Conservation (phyloP, 35 echinoderm and acorn worm species). For the Apostichopus parvimensis region DNA sequence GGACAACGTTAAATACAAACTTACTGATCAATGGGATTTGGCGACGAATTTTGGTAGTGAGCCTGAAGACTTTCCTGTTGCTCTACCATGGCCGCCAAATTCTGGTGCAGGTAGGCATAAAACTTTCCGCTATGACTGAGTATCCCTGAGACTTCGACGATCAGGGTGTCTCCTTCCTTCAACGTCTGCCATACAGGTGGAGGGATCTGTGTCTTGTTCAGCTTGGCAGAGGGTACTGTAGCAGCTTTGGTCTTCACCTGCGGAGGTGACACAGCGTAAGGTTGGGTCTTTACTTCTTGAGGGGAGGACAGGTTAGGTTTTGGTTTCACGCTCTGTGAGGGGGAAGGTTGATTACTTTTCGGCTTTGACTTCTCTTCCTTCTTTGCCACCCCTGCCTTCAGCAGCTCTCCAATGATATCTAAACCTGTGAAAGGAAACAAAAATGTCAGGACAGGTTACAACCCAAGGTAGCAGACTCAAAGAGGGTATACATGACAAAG, state of each 20-base stretch:
- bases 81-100: neutral
- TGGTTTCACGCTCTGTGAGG: neutral
- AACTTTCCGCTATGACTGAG: neutral
- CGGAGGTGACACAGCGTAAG: neutral
- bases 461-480: too few relatives aligned
- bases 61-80: neutral
- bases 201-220: neutral
- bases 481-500: too few relatives aligned
- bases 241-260: neutral
- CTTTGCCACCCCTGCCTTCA: neutral
- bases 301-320: neutral
- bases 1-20: neutral
- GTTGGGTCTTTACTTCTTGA: neutral
- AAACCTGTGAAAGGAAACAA: neutral
- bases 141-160: neutral
- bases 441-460: neutral
- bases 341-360: neutral
- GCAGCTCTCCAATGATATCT: neutral
- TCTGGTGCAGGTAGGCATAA: slow-evolving; percentile 19
- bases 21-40: neutral
- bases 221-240: neutral
- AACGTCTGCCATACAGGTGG: neutral
- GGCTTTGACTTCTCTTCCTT: neutral
- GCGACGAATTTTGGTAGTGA: neutral
- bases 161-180: neutral